Evolutionary conservation across 2,888 invertebrate species (phyloP), one percentile per base, ranked within the genome.

Genomic region (Melieria crassipennis): DNA sequence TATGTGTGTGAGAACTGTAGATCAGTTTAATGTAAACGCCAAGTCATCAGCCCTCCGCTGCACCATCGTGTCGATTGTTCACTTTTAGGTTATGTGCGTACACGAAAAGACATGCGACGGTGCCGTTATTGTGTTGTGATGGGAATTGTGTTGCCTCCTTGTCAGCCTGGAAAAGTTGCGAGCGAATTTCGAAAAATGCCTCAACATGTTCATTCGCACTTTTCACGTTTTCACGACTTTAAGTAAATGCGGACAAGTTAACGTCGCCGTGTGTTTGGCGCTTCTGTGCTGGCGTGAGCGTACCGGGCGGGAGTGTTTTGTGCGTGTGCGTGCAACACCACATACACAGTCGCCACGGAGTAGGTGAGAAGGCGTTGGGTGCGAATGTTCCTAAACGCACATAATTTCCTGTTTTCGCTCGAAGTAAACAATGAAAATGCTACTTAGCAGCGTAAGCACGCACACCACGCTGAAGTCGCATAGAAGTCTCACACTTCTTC

Each of bases 381-480:
- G 60, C 42, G 11, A 43, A 60, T 52, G 7, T 60, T n/a, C 7
- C 5, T 43, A 11, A 60, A 60, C 2, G 60, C 7, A 60, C 76
- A 79, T 79, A 77, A 78, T 78, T 78, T 73, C 73, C 77, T 81
- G 78, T 81, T 82, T 81, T 78, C 79, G 73, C 78, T 78, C 81
- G 81, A 81, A 81, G 77, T 79, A 81, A 78, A 82, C 76, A 81
- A 80, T 81, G 81, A 82, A 81, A 81, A 79, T 1, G n/a, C 43
- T 60, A 10, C 7, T n/a, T n/a, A 13, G n/a, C 9, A 52, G 13
- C 52, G 52, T 52, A 52, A 52, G 13, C 52, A 52, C 11, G 30
- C 30, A 30, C 30, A 30, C 30, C 2, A 30, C 30, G 30, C 30
- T 30, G 30, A 30, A 30, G 30, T 1, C 30, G 30, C 30, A 30